Percentiles rank a stretch among this genome's conserved stretches.
Conservation (phyloP, 2,888 invertebrate species). For the Lochmaea crataegi region DNA sequence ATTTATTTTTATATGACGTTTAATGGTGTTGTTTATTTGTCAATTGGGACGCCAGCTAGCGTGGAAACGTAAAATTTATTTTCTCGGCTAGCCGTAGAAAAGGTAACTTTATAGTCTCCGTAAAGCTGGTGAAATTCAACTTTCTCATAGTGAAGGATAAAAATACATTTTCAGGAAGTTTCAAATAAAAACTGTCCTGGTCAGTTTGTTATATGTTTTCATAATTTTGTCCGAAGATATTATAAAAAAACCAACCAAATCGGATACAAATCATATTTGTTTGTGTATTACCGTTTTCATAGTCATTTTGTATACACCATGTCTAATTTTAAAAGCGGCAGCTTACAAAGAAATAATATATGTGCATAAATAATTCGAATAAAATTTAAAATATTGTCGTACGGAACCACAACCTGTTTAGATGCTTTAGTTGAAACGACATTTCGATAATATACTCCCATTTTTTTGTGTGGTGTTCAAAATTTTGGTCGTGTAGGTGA, state of each 20-base stretch:
- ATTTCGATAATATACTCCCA: slow-evolving; percentile 55
- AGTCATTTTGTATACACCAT: slow-evolving; percentile 55
- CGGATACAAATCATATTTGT: slow-evolving; percentile 56
- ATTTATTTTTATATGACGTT: too few relatives aligned
- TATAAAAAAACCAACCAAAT: slow-evolving; percentile 12
- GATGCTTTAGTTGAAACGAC: slow-evolving; percentile 54
- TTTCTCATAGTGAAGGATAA: too few relatives aligned
- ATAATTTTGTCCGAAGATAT: background rate
- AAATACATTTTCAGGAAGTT: too few relatives aligned
- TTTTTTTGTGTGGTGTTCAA: slow-evolving; percentile 47
- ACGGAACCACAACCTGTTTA: slow-evolving; percentile 58
- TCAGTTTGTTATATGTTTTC: background rate
- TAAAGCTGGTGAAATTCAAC: too few relatives aligned
- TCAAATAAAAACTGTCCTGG: too few relatives aligned
- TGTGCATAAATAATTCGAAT: slow-evolving; percentile 61
- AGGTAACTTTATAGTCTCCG: too few relatives aligned
- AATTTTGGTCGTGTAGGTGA: slow-evolving; percentile 47
- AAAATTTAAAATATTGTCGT: slow-evolving; percentile 59
- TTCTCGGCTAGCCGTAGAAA: too few relatives aligned
- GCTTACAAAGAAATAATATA: slow-evolving; percentile 58
- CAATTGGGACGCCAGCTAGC: too few relatives aligned
- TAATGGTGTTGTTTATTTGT: too few relatives aligned
- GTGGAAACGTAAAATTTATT: too few relatives aligned
- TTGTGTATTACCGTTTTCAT: slow-evolving; percentile 56
- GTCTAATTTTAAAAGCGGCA: slow-evolving; percentile 57